These are phyloP conservation scores for Lycia hirtaria DNA, from an alignment of 2,888 invertebrate species.

Conservation along the genomic window DNA sequence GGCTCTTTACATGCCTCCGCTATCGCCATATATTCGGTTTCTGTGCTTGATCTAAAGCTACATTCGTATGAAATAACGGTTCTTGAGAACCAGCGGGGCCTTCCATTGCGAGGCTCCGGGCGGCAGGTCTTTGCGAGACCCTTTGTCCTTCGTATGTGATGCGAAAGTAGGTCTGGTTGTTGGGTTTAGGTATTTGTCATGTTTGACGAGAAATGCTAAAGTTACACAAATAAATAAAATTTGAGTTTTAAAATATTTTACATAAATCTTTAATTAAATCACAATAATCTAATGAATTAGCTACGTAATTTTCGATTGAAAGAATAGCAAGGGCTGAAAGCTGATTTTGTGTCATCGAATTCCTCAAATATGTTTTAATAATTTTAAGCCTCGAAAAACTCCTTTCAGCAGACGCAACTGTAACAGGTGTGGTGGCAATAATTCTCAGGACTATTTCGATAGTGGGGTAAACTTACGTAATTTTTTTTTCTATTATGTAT, in stretches of 20 bases:
- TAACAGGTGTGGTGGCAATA: neutral
- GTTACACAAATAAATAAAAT: slow-evolving; percentile 1
- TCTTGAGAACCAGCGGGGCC: too few relatives aligned
- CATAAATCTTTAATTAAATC: slow-evolving; percentile 1
- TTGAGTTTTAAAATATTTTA: neutral
- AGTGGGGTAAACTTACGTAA: neutral
- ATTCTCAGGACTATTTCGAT: slow-evolving; percentile 6
- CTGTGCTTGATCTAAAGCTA: too few relatives aligned
- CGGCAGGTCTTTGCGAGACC: too few relatives aligned
- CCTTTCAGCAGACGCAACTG: neutral
- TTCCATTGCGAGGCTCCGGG: too few relatives aligned
- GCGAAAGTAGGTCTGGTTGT: too few relatives aligned
- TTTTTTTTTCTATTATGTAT: slow-evolving; percentile 30
- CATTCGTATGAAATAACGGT: too few relatives aligned
- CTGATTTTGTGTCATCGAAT: neutral
- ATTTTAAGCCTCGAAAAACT: neutral
- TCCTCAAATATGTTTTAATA: neutral
- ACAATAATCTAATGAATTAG: slow-evolving; percentile 1
- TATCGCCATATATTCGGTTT: too few relatives aligned
- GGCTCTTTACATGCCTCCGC: too few relatives aligned
- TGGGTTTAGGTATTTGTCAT: slow-evolving; percentile 2
- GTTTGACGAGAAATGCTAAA: slow-evolving; percentile 6
- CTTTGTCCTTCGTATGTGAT: too few relatives aligned
- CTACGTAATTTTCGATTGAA: slow-evolving; percentile 2
- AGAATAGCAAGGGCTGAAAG: slow-evolving; percentile 7